Conservation (phyloP, 2,113 vertebrate species). For the Pungitius pungitius region DNA sequence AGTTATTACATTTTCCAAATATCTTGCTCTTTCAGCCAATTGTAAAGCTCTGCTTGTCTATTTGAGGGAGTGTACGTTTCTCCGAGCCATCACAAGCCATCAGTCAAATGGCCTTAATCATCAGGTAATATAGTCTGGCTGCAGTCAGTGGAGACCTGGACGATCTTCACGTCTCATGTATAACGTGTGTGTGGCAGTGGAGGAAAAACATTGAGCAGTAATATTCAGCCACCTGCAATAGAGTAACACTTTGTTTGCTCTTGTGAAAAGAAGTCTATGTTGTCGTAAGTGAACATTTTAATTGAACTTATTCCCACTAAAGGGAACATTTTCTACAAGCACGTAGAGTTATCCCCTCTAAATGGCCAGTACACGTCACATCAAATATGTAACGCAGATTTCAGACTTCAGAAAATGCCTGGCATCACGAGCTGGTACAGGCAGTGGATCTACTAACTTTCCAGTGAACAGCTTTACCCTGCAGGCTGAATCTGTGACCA, state of each 20-base stretch:
- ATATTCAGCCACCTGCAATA: constrained; percentile 20
- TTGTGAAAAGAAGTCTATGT: constrained; percentile 5
- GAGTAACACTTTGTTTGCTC: constrained; percentile 39
- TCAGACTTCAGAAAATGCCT: not conserved
- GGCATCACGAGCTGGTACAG: constrained; percentile 17
- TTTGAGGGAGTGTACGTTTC: constrained; percentile 69
- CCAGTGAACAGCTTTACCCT: constrained; percentile 41
- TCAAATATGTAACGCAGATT: constrained; percentile 6
- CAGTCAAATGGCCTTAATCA: constrained; percentile 63
- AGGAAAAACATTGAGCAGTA: constrained; percentile 23
- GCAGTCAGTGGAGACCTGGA: constrained; percentile 49
- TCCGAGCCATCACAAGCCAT: constrained; percentile 70
- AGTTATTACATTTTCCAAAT: constrained; percentile 47
- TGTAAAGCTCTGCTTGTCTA: constrained; percentile 47
- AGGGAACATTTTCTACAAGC: not conserved
- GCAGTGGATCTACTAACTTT: constrained; percentile 38
- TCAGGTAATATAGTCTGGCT: constrained; percentile 65
- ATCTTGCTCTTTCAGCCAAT: constrained; percentile 26
- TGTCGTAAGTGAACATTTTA: constrained; percentile 2
- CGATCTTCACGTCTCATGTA: constrained; percentile 43
- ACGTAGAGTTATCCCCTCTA: not conserved
- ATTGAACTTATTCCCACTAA: constrained; percentile 11
- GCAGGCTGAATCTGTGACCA: constrained; percentile 39
- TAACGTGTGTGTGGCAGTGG: not conserved
- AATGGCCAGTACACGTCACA: not conserved